phyloP scores from a whole-genome alignment of 1,140 invertebrate genomes.

The Bicyclus anynana region DNA sequence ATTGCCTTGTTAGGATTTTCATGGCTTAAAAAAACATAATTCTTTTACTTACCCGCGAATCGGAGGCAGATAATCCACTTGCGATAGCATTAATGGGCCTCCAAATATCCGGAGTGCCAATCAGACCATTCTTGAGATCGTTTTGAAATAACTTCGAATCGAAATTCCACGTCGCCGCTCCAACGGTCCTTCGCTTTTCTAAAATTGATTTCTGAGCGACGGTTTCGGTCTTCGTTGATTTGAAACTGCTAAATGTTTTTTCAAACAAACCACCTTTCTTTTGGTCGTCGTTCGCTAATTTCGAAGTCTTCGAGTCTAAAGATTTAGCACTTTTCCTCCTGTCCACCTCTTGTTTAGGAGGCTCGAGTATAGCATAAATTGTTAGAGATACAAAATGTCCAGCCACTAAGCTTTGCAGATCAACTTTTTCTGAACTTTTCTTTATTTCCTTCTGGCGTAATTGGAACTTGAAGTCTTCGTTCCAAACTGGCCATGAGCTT shows the following conservation, averaged over 20 bases:
- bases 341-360: constrained; percentile 63
- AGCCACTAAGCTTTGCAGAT: constrained; percentile 76
- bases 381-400: constrained; percentile 86
- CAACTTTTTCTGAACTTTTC: constrained; percentile 47
- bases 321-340: constrained; percentile 57
- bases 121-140: constrained; percentile 79
- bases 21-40: too few species aligned
- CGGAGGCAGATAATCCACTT: constrained; percentile 79
- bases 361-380: constrained; percentile 84
- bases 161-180: constrained; percentile 84
- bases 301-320: constrained; percentile 69
- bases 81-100: constrained; percentile 83
- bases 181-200: constrained; percentile 81
- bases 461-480: constrained; percentile 85
- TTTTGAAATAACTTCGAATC: constrained; percentile 83
- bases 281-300: constrained; percentile 59
- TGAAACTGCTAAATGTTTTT: constrained; percentile 62
- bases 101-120: constrained; percentile 87
- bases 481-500: constrained; percentile 86
- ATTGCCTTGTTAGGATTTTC: too few species aligned
- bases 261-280: constrained; percentile 56
- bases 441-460: constrained; percentile 74
- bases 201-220: constrained; percentile 70
- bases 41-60: constrained; percentile 76
- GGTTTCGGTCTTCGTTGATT: constrained; percentile 59